Conservation (phyloP, 2,113 vertebrate genomes). For the Colossoma macropomum region DNA sequence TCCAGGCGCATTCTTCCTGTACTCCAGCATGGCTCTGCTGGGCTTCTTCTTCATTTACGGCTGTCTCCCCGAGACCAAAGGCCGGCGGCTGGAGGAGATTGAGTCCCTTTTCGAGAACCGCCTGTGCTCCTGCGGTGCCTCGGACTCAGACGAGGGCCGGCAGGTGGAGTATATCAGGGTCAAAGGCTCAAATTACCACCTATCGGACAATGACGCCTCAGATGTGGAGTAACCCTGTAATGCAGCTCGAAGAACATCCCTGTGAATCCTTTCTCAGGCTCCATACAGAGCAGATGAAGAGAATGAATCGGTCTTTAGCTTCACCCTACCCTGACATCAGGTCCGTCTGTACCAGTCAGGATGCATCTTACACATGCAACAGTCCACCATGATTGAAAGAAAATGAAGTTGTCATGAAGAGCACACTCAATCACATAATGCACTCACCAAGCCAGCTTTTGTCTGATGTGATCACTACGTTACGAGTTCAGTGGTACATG, state of each 20-base stretch:
- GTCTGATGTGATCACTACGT: slow-evolving; percentile 9
- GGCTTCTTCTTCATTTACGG: slow-evolving; percentile 92
- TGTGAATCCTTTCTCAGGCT: slow-evolving; percentile 31
- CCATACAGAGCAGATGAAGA: slow-evolving; percentile 3
- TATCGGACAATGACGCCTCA: slow-evolving; percentile 97
- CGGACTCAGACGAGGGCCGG: slow-evolving; percentile 92
- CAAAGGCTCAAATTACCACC: slow-evolving; percentile 98
- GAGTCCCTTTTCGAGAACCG: slow-evolving; percentile 92
- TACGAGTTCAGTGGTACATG: background rate
- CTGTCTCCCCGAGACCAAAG: slow-evolving; percentile 97
- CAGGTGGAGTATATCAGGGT: slow-evolving; percentile 99
- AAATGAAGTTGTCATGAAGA: slow-evolving; percentile 40
- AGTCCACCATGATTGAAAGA: slow-evolving; percentile 24
- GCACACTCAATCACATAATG: slow-evolving; percentile 40
- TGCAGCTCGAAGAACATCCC: slow-evolving; percentile 5
- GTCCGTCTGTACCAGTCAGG: slow-evolving; percentile 43
- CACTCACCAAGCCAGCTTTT: slow-evolving; percentile 26
- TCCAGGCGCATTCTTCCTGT: slow-evolving; percentile 96
- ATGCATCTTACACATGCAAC: slow-evolving; percentile 28
- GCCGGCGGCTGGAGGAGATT: slow-evolving; percentile 93
- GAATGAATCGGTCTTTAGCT: slow-evolving; percentile 35
- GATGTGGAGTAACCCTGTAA: slow-evolving; percentile 87
- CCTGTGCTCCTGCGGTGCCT: slow-evolving; percentile 91
- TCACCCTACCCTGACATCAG: slow-evolving; percentile 41
- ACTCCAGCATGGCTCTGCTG: slow-evolving; percentile 86